Evolutionary conservation across 2,888 invertebrate species (phyloP).

Genomic region (Ichneumoninae sp.): DNA sequence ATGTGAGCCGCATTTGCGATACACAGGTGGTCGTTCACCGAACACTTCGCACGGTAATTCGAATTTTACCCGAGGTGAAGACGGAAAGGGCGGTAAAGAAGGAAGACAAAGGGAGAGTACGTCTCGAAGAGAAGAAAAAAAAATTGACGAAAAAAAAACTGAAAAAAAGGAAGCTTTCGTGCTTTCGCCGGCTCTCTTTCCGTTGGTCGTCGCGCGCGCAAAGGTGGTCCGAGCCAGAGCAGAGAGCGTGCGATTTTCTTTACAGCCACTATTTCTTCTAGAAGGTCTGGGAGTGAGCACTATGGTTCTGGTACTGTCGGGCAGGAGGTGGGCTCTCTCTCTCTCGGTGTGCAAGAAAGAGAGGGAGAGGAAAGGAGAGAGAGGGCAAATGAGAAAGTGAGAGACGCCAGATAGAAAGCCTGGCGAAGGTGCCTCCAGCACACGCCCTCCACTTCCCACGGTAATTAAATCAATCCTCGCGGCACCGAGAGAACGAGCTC

Average conservation of each 20-base stretch:
- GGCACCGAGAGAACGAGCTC: constrained; percentile 63
- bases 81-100: constrained; percentile 44
- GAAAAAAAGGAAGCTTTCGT: constrained; percentile 36
- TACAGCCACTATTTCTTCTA: constrained; percentile 66
- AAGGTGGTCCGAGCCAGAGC: constrained; percentile 40
- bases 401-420: constrained; percentile 15
- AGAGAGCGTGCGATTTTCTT: constrained; percentile 64
- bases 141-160: constrained; percentile 14
- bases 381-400: constrained; percentile 19
- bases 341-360: constrained; percentile 35
- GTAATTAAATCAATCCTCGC: constrained; percentile 76
- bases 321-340: not conserved
- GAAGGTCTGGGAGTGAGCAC: constrained; percentile 61
- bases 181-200: constrained; percentile 49
- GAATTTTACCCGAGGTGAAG: constrained; percentile 49
- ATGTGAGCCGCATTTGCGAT: constrained; percentile 19
- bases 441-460: constrained; percentile 72
- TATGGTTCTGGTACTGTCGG: constrained; percentile 41
- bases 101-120: constrained; percentile 16
- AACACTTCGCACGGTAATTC: constrained; percentile 65
- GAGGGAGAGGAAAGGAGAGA: constrained; percentile 25
- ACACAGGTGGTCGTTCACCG: constrained; percentile 59
- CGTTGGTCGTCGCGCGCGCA: constrained; percentile 16
- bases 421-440: constrained; percentile 55
- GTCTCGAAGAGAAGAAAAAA: constrained; percentile 35